Base-by-base conservation (phyloP, 2,113 vertebrate species). In the Tupaia chinensis region DNA sequence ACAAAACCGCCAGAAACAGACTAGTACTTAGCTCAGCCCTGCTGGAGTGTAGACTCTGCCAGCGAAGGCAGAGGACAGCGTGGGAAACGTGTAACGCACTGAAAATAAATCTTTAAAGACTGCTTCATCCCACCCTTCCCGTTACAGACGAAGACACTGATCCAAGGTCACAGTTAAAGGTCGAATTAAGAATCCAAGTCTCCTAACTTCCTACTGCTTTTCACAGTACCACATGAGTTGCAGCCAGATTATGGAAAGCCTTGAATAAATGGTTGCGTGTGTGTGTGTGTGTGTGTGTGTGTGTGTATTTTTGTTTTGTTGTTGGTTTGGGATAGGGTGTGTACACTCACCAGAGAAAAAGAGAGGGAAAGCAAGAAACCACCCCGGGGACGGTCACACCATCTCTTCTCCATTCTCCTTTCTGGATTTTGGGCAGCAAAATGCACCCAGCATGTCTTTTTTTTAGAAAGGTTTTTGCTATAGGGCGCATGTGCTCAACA, bases 121-220 rank as follows among this genome's bases (percentile, higher is more conserved):
- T 15, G 34, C 66, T 77, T n/a, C 78, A n/a, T 91, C 25, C 17
- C 13, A 69, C 29, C 20, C 6, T 87, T 9, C 61, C n/a, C 68
- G 78, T 91, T 72, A 87, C 20, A 34, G 68, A 74, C 80, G 53
- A 92, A 81, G 77, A 89, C 70, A 80, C 32, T 53, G 16, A 89
- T 44, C 68, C 66, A 89, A 25, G 15, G 20, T 82, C 66, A 82
- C 66, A 92, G 44, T 29, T 86, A 29, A 83, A 82, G 56, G 25
- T 17, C 0, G 7, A 23, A 91, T 66, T 91, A 86, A 72, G 63
- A 82, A 54, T 9, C 22, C n/a, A 90, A 95, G 61, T 53, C n/a
- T 89, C 65, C 56, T 89, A 32, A 80, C 60, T 58, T 84, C n/a
- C 60, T 56, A 65, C 34, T 66, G 83, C 84, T 89, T 76, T 66